phyloP scores from a whole-genome alignment of 2,888 invertebrate genomes.

The Villa cingulata region DNA sequence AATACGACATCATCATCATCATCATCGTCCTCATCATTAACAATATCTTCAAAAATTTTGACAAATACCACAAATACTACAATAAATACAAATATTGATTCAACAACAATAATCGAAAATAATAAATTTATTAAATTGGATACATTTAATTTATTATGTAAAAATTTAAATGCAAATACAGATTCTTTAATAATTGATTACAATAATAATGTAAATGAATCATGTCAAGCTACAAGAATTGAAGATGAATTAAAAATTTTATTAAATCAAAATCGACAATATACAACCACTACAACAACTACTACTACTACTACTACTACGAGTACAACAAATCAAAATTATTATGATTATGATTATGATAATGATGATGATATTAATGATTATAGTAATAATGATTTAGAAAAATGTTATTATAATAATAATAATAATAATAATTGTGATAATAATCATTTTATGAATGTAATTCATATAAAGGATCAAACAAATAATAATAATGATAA shows the following conservation, averaged over 20 bases:
- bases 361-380: slow-evolving; percentile 26
- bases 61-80: too few relatives aligned
- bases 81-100: not conserved
- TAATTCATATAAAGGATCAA: slow-evolving; percentile 10
- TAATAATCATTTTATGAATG: not conserved
- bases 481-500: slow-evolving; percentile 20
- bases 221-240: slow-evolving; percentile 22
- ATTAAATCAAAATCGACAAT: not conserved
- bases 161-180: too few relatives aligned
- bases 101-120: not conserved
- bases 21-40: not conserved
- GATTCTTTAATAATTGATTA: too few relatives aligned
- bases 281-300: too few relatives aligned
- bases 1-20: not conserved
- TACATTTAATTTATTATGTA: too few relatives aligned
- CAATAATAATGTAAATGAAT: slow-evolving; percentile 14
- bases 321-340: too few relatives aligned
- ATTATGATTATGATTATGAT: too few relatives aligned
- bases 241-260: slow-evolving; percentile 28
- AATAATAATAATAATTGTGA: slow-evolving; percentile 9
- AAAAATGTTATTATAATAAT: slow-evolving; percentile 19
- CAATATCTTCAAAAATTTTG: too few relatives aligned
- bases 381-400: slow-evolving; percentile 18
- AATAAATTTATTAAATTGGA: too few relatives aligned
- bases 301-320: too few relatives aligned